Base-by-base conservation (phyloP, 2,888 invertebrate genomes). In the Xestobium rufovillosum region DNA sequence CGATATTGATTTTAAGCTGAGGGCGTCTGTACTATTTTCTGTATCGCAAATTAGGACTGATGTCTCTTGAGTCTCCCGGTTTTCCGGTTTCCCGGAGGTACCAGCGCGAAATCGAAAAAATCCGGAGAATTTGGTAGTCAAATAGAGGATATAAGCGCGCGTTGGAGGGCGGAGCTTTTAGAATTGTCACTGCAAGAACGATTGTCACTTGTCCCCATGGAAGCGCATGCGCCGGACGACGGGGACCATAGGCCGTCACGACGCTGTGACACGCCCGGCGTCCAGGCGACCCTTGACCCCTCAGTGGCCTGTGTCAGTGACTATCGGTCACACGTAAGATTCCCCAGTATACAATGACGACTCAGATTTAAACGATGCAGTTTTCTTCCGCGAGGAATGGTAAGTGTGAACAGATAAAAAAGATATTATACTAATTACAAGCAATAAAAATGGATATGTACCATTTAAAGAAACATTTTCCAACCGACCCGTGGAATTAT, bases 201-300 rank as follows among this genome's bases (percentile, higher is more conserved):
- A 62, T 57, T 61, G 65, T 65, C 63, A 59, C 62, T 60, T 64
- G 63, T 63, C 61, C 57, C 57, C 53, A 48, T 48, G 49, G 51
- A 47, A 50, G 60, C 63, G 64, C 63, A 53, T 56, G 64, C 65
- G 63, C 56, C 49, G 45, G 55, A 50, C 47, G 53, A 49, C 49
- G 48, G 59, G 60, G 60, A 60, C 61, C 62, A 63, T 63, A 63
- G 64, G 63, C 59, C 59, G 62, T 61, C 60, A 60, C 61, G 61
- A 61, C 60, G 60, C 55, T 57, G 61, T 57, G 64, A 65, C 63
- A 64, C 64, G 63, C 65, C 64, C 63, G 64, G 54, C 56, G 56
- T 48, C 51, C 52, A 50, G 47, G 48, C 62, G 63, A 63, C 62
- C 63, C 62, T 63, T 63, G 63, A 63, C 65, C 65, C 58, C 59